A percentile compares a stretch with the other conserved stretches of the same genome.
These are phyloP conservation scores for Rhombomys opimus DNA, from an alignment of 2,113 vertebrate species.

Conservation along the genomic window DNA sequence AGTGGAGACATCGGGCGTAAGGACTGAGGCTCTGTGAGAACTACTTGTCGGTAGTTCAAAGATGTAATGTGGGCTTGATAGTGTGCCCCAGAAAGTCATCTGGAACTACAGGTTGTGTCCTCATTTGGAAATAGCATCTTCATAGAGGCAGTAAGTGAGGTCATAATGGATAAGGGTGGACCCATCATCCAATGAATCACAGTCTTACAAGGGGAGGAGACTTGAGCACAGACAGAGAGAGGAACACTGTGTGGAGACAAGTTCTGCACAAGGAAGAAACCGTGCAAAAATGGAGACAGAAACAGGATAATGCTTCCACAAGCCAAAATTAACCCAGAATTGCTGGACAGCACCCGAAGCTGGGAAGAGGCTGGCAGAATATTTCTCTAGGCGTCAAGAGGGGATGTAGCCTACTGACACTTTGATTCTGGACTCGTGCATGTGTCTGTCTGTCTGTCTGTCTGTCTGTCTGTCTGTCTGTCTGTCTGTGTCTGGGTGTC, in stretches of 20 bases:
- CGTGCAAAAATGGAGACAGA: too few species aligned
- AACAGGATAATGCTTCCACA: neutral
- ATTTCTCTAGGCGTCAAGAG: neutral
- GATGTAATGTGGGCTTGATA: neutral
- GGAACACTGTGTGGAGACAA: neutral
- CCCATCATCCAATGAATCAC: neutral
- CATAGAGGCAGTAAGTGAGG: neutral
- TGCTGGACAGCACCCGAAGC: neutral
- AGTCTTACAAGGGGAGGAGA: neutral
- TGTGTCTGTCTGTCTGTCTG: too few species aligned
- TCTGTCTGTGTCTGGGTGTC: neutral
- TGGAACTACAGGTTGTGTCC: neutral
- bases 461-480: neutral
- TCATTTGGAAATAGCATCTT: neutral
- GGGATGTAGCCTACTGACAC: neutral
- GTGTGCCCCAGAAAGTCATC: neutral
- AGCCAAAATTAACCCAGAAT: neutral
- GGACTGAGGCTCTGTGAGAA: neutral
- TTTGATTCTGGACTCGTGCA: neutral
- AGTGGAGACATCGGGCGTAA: neutral
- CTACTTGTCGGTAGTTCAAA: neutral
- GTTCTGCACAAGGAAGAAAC: neutral
- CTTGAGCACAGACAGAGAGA: neutral
- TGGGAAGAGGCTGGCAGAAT: neutral
- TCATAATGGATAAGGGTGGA: neutral